phyloP scores from a whole-genome alignment of 2,888 invertebrate species.

The Drosophila robusta region DNA sequence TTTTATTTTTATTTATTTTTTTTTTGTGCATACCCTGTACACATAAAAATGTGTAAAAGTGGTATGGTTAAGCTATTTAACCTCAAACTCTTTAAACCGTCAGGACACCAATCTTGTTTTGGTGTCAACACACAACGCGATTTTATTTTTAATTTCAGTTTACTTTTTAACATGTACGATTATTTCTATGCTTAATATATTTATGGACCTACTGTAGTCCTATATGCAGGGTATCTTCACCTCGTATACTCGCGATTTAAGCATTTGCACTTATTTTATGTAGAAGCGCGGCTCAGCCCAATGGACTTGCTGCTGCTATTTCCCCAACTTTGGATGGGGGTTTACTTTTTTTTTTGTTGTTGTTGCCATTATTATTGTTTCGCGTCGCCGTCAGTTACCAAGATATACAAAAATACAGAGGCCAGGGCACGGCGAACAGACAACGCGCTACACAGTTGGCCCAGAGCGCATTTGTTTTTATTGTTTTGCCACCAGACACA shows the following conservation, averaged over 20 bases:
- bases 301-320: conserved; percentile 32
- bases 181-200: too few relatives aligned
- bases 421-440: conserved; percentile 10
- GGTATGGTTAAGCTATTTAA: too few relatives aligned
- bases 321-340: conserved; percentile 4
- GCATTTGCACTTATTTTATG: conserved; percentile 31
- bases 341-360: conserved; percentile 7
- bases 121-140: too few relatives aligned
- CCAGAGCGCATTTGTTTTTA: conserved; percentile 67
- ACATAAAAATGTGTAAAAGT: background rate
- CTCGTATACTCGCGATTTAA: background rate
- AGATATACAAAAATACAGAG: conserved; percentile 41
- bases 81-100: too few relatives aligned
- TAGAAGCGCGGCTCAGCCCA: conserved; percentile 16
- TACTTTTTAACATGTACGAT: too few relatives aligned
- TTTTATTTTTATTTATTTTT: background rate
- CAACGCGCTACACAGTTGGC: conserved; percentile 39
- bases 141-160: too few relatives aligned
- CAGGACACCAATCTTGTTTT: too few relatives aligned
- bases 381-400: conserved; percentile 51
- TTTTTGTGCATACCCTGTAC: conserved; percentile 12
- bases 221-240: conserved; percentile 16
- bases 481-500: conserved; percentile 56
- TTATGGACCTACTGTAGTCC: too few relatives aligned
- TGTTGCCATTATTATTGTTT: conserved; percentile 46